Evolutionary conservation across 2,888 invertebrate species (phyloP), one percentile per base, ranked within the genome.

Genomic region (Agonopterix heracliana): DNA sequence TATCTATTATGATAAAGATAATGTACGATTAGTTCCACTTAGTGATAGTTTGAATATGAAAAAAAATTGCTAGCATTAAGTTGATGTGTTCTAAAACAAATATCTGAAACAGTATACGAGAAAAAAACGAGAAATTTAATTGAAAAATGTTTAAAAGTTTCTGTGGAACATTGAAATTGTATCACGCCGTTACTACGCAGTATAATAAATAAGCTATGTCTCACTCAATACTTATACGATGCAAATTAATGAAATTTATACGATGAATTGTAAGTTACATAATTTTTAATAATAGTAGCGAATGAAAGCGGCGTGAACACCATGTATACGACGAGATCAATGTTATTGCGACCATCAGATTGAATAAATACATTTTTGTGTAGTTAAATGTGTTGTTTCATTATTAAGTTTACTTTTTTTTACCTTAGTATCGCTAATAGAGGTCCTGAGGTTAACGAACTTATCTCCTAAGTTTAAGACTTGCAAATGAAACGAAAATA

Each of bases 51-150:
- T 65, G 68, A 66, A 67, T 64, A 66, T 63, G 64, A 70, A 60
- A 59, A 59, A 62, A 50, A 59, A 56, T 68, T 68, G 65, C 66
- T 83, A 85, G 83, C 56, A 53, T 76, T 85, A 84, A 82, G 82
- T 82, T 81, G 72, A 82, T 82, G 84, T 87, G 83, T 88, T 87
- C 83, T 81, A 72, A 74, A 82, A 85, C 84, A 79, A 78, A 88
- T 89, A 89, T 89, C 88, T 89, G 84, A 85, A 75, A 81, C 85
- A 80, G 88, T 88, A 88, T 88, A 88, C 88, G 88, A 87, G 67
- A 79, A 75, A 55, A 45, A 66, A 70, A 74, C 63, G 63, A 68
- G 66, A 78, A 78, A 68, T 66, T 71, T 74, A 79, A 80, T 75
- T 74, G 72, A 69, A 56, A 26, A 61, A 68, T 78, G 68, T 74